These are phyloP conservation scores for Anabacerthia variegaticeps DNA, from an alignment of 2,797 vertebrate species.

Conservation along the genomic window DNA sequence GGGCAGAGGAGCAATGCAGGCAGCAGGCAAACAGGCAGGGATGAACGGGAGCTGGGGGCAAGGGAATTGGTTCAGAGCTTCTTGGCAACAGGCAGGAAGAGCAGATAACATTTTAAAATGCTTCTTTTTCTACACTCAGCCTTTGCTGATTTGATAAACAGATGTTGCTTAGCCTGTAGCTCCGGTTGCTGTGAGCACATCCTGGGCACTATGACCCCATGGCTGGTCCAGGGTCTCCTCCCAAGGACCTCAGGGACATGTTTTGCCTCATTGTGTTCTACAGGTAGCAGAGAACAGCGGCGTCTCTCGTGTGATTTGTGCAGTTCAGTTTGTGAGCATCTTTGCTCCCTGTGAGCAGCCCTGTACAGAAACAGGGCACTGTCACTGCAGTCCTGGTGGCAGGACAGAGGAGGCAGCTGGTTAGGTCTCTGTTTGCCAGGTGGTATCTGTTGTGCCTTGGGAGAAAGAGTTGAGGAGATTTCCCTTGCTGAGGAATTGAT, in stretches of 20 bases:
- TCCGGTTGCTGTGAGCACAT: not conserved
- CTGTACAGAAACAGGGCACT: not conserved
- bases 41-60: fast-evolving
- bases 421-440: not conserved
- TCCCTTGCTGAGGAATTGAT: not conserved
- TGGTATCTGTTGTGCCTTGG: not conserved
- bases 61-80: not conserved
- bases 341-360: not conserved
- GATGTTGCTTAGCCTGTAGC: not conserved
- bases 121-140: not conserved
- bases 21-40: not conserved
- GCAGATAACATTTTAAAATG: not conserved
- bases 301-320: fast-evolving
- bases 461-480: not conserved
- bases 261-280: not conserved
- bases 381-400: not conserved
- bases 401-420: not conserved
- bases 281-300: not conserved
- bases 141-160: not conserved
- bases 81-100: not conserved
- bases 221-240: not conserved
- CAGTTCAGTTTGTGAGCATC: not conserved
- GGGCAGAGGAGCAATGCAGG: not conserved
- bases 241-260: fast-evolving
- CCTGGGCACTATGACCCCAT: not conserved